Evolutionary conservation across 2,113 vertebrate genomes (phyloP).

Genomic region (Microcebus lehilahytsara): DNA sequence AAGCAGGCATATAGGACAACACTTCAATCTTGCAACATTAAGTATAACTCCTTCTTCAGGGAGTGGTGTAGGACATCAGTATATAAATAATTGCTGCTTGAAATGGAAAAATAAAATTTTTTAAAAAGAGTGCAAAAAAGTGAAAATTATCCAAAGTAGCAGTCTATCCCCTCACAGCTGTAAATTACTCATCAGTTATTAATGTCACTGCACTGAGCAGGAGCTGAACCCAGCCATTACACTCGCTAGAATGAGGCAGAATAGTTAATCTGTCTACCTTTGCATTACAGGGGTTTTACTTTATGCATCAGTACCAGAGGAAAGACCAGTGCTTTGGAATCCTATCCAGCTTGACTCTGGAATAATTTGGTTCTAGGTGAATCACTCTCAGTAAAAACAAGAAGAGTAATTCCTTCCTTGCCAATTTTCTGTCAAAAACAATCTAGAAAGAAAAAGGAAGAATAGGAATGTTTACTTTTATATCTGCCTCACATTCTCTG

Average conservation of each 20-base stretch:
- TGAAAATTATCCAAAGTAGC: constrained; percentile 72
- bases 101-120: constrained; percentile 68
- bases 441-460: constrained; percentile 45
- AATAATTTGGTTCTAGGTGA: constrained; percentile 57
- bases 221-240: constrained; percentile 84
- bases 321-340: constrained; percentile 51
- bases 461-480: constrained; percentile 35
- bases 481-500: constrained; percentile 20
- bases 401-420: constrained; percentile 45
- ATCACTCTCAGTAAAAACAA: constrained; percentile 51
- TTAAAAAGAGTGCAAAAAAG: constrained; percentile 23
- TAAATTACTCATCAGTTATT: constrained; percentile 85
- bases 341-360: constrained; percentile 53
- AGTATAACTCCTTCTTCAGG: constrained; percentile 37
- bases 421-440: constrained; percentile 55
- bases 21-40: constrained; percentile 13
- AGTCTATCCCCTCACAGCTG: constrained; percentile 83
- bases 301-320: constrained; percentile 17
- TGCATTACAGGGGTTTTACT: constrained; percentile 55
- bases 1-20: constrained; percentile 4
- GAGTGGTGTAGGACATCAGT: not conserved
- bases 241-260: constrained; percentile 66
- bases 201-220: constrained; percentile 71
- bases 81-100: constrained; percentile 72
- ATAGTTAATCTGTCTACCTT: constrained; percentile 74